A percentile compares a stretch with the other conserved stretches of the same genome.
Conservation (phyloP, 2,888 invertebrate species). For the Sphaeridia pumilis region DNA sequence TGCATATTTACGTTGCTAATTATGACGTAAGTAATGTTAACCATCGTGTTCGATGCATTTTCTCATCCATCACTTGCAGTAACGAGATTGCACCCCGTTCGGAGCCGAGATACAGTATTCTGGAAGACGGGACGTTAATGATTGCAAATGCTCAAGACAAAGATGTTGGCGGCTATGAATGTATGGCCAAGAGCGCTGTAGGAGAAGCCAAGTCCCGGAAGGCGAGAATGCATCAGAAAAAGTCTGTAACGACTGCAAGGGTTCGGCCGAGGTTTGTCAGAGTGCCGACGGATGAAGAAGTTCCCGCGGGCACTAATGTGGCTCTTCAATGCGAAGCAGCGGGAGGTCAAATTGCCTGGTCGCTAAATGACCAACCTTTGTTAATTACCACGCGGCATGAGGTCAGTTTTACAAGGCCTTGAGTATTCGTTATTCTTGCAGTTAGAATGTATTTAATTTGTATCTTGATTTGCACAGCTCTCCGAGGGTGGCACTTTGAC, state of each 20-base stretch:
- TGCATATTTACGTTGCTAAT: neutral
- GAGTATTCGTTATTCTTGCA: neutral
- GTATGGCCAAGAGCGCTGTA: constrained; percentile 67
- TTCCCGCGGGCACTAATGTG: constrained; percentile 44
- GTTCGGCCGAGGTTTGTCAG: constrained; percentile 44
- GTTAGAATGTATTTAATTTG: neutral
- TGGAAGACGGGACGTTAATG: constrained; percentile 68
- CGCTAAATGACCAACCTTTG: constrained; percentile 50
- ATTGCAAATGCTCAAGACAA: constrained; percentile 56
- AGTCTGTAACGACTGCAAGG: neutral
- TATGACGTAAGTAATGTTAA: too few relatives aligned
- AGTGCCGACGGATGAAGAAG: constrained; percentile 44
- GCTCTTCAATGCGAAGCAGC: constrained; percentile 52
- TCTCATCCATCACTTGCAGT: constrained; percentile 37
- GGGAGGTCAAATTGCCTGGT: constrained; percentile 66
- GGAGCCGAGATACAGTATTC: constrained; percentile 54
- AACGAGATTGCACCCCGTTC: constrained; percentile 44
- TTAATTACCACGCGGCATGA: constrained; percentile 22
- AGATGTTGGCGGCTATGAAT: constrained; percentile 74
- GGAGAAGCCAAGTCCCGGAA: constrained; percentile 67
- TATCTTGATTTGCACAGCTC: neutral
- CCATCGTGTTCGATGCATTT: neutral
- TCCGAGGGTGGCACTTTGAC: constrained; percentile 52
- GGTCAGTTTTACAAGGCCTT: too few relatives aligned
- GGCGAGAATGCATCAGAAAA: constrained; percentile 52